Evolutionary conservation across 2,888 invertebrate genomes (phyloP).

Genomic region (Hipparchia sbordonii): DNA sequence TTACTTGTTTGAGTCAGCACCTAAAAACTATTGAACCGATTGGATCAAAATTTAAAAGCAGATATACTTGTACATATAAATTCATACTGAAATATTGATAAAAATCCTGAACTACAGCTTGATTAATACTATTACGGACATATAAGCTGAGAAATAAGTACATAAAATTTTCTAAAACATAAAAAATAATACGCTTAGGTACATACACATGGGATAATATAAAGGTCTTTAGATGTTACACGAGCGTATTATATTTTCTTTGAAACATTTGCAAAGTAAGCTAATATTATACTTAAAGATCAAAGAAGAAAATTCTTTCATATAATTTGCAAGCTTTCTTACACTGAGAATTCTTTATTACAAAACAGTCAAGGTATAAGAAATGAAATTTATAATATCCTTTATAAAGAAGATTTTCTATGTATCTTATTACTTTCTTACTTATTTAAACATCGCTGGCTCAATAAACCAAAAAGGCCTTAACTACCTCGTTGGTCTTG

Average conservation of each 20-base stretch:
- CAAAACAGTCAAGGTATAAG: neutral
- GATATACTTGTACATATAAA: too few species aligned
- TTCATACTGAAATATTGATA: too few species aligned
- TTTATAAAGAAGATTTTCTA: neutral
- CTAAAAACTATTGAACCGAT: too few species aligned
- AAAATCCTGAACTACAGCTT: too few species aligned
- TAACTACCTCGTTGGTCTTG: too few species aligned
- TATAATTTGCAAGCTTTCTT: slow-evolving; percentile 7
- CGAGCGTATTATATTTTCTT: neutral
- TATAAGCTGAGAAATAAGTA: neutral
- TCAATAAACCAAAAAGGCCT: too few species aligned
- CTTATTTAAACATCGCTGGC: too few species aligned
- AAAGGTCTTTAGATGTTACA: neutral
- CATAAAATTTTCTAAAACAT: neutral
- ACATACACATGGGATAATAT: neutral
- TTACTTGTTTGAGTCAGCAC: too few species aligned
- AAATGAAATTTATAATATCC: neutral
- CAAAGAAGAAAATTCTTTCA: slow-evolving; percentile 4
- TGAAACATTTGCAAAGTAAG: slow-evolving; percentile 3
- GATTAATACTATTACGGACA: too few species aligned
- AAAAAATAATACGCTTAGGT: neutral
- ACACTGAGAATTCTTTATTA: slow-evolving; percentile 5
- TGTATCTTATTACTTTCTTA: too few species aligned
- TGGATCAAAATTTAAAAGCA: too few species aligned
- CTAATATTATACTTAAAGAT: slow-evolving; percentile 6